phyloP scores from a whole-genome alignment of 2,113 vertebrate species.

The Buteo buteo region DNA sequence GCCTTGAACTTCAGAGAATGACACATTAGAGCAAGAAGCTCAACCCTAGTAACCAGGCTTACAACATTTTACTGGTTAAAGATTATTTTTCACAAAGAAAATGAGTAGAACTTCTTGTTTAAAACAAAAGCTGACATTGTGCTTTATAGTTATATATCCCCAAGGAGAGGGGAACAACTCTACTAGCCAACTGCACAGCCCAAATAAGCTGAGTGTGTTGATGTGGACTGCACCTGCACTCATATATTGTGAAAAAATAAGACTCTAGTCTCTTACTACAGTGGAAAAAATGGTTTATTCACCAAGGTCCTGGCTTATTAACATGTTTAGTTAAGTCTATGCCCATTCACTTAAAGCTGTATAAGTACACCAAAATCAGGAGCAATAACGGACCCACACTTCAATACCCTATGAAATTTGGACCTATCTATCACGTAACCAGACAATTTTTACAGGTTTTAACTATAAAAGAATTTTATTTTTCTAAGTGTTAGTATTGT shows the following conservation, averaged over 20 bases:
- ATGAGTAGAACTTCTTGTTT: neutral
- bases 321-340: neutral
- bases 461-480: neutral
- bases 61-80: neutral
- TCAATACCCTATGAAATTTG: neutral
- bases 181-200: neutral
- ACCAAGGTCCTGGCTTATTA: neutral
- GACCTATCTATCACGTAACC: neutral
- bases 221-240: neutral
- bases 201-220: neutral
- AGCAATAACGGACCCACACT: neutral
- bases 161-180: neutral
- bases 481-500: neutral
- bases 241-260: neutral
- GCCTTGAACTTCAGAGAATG: neutral
- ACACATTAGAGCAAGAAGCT: neutral
- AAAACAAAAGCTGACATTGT: slow-evolving; percentile 6
- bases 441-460: neutral
- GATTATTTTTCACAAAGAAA: neutral
- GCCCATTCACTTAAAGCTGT: neutral
- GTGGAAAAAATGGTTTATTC: neutral
- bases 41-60: neutral
- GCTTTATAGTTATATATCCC: neutral
- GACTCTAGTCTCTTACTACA: neutral
- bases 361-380: neutral